Evolutionary conservation across 2,888 invertebrate genomes (phyloP).

Genomic region (Volucella zonaria): DNA sequence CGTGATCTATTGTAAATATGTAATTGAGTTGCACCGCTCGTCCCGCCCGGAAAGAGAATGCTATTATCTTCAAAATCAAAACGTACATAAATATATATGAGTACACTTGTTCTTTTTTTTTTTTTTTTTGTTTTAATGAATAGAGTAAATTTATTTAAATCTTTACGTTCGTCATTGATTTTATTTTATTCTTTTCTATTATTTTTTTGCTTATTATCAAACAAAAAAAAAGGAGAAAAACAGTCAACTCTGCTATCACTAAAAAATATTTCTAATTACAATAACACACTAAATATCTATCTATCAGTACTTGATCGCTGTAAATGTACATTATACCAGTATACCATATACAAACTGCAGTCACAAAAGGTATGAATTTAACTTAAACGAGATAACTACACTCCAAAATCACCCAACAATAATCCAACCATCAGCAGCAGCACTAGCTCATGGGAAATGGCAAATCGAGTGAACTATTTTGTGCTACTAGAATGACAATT

Average conservation of each 20-base stretch:
- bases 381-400: not conserved
- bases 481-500: too few relatives aligned
- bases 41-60: not conserved
- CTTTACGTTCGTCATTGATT: conserved; percentile 53
- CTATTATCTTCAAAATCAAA: conserved; percentile 48
- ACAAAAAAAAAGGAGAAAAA: not conserved
- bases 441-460: too few relatives aligned
- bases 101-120: conserved; percentile 1
- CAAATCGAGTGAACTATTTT: too few relatives aligned
- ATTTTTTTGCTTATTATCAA: conserved; percentile 5
- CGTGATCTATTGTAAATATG: conserved; percentile 86
- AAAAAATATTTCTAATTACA: conserved; percentile 41
- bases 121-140: conserved; percentile 30
- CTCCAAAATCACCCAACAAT: too few relatives aligned
- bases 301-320: conserved; percentile 43
- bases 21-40: conserved; percentile 71
- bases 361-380: conserved; percentile 56
- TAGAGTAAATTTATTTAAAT: conserved; percentile 61
- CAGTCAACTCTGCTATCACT: conserved; percentile 28
- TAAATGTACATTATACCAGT: conserved; percentile 41
- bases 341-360: conserved; percentile 16
- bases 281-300: conserved; percentile 46
- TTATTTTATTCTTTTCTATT: conserved; percentile 23
- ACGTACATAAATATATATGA: conserved; percentile 10
- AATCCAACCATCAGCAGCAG: too few relatives aligned